Evolutionary conservation across 2,888 invertebrate species (phyloP), one percentile per base, ranked within the genome.

Genomic region (Sisyra terminalis): DNA sequence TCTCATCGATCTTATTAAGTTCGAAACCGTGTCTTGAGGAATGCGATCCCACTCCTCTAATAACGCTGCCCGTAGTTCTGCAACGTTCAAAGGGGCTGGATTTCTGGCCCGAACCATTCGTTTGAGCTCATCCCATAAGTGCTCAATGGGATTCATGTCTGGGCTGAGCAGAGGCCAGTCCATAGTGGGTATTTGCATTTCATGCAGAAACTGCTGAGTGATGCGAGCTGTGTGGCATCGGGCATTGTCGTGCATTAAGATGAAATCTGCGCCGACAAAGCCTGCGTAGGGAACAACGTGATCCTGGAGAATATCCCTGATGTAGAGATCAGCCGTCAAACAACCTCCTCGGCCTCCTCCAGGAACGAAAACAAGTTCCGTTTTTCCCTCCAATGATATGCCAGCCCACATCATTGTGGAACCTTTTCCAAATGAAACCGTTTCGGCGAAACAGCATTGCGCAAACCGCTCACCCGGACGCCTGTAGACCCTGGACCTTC

Each of bases 1-100:
- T 37, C 35, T 44, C 45, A 48, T 48, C 29, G 40, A 45, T 41
- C 45, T 43, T 31, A 46, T 48, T 35, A 48, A 34, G 32, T 30
- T 40, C 30, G 38, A 38, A 38, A 48, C 43, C 5, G 42, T 13
- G 29, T 49, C 45, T 44, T 48, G 46, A 41, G 46, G 46, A 16
- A 49, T 44, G 17, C 24, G 34, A n/a, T 43, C 32, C 44, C 44
- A 49, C 39, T 47, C 42, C 35, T 48, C 46, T 31, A 29, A 29
- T 29, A 47, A 18, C 3, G 48, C 46, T n/a, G 32, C 31, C 42
- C 24, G 42, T 29, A 50, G 31, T 38, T 46, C 44, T 35, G 44
- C 29, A 29, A 44, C 17, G 11, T 32, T 46, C 29, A 29, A 13
- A 15, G 39, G 29, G n/a, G 42, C 35, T 4, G 13, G 16, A 32